A percentile compares a stretch with the other conserved stretches of the same genome.
Evolutionary conservation across 1,140 invertebrate species (phyloP).

Genomic region (Drosophila punjabiensis): DNA sequence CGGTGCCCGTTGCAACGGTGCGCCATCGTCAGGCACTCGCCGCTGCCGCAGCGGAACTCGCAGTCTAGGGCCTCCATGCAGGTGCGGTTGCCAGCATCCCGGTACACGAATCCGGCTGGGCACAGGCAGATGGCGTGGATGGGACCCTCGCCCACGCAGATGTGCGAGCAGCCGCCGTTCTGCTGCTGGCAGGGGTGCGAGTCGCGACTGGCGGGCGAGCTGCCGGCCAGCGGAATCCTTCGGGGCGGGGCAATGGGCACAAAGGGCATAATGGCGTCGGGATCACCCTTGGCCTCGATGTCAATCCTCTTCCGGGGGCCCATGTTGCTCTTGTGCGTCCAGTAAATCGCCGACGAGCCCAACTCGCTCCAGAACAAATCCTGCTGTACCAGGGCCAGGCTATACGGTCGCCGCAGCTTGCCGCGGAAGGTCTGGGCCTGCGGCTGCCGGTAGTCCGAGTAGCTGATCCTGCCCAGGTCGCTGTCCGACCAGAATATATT

Average conservation of each 20-base stretch:
- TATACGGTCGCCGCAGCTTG: conserved; percentile 85
- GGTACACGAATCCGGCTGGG: conserved; percentile 87
- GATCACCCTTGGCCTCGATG: conserved; percentile 42
- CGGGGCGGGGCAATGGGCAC: conserved; percentile 9
- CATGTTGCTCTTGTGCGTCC: conserved; percentile 87
- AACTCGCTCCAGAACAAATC: conserved; percentile 88
- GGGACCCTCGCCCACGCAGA: conserved; percentile 87
- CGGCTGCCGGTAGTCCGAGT: conserved; percentile 76
- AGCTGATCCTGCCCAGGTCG: conserved; percentile 71
- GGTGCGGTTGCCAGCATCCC: conserved; percentile 85
- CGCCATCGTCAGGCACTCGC: conserved; percentile 88
- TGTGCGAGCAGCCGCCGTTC: conserved; percentile 91
- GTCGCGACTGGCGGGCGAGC: conserved; percentile 17
- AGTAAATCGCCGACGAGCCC: conserved; percentile 86
- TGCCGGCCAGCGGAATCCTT: conserved; percentile 59
- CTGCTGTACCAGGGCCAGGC: conserved; percentile 86
- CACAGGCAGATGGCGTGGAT: conserved; percentile 87
- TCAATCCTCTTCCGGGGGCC: conserved; percentile 72
- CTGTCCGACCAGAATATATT: conserved; percentile 78
- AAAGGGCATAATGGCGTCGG: conserved; percentile 4
- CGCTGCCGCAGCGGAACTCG: conserved; percentile 86
- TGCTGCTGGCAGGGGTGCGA: conserved; percentile 88
- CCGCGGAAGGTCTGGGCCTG: conserved; percentile 70
- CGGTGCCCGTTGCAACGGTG: conserved; percentile 90
- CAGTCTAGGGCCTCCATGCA: conserved; percentile 87